Evolutionary conservation across 2,888 invertebrate species (phyloP).

Genomic region (Masnerella sp.): DNA sequence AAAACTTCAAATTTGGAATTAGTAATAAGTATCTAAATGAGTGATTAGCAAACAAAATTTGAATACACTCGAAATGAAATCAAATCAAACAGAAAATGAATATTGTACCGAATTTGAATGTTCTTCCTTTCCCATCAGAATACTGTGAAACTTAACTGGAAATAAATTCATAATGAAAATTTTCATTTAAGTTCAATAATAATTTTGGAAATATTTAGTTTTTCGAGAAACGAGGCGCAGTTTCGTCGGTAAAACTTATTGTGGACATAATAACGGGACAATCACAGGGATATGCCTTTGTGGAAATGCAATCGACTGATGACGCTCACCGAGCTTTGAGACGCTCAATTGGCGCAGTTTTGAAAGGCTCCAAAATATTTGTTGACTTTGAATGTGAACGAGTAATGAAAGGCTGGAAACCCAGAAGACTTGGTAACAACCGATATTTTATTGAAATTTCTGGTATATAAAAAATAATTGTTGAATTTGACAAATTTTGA

Average conservation of each 20-base stretch:
- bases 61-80: too few relatives aligned
- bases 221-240: conserved; percentile 83
- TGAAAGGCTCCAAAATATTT: conserved; percentile 85
- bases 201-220: too few relatives aligned
- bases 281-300: conserved; percentile 90
- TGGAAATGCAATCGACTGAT: conserved; percentile 85
- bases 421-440: conserved; percentile 84
- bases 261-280: conserved; percentile 90
- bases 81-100: too few relatives aligned
- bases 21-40: too few relatives aligned
- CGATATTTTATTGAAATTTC: not conserved
- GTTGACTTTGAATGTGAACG: conserved; percentile 89
- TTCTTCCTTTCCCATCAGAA: too few relatives aligned
- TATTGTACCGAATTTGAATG: too few relatives aligned
- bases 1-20: too few relatives aligned
- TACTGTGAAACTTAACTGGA: too few relatives aligned
- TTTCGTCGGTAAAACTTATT: conserved; percentile 80
- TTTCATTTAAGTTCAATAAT: too few relatives aligned
- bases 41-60: too few relatives aligned
- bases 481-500: conserved; percentile 5
- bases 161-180: too few relatives aligned
- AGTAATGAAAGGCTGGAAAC: conserved; percentile 87
- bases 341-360: conserved; percentile 80
- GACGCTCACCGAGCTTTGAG: conserved; percentile 82
- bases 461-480: not conserved